A percentile compares a stretch with the other conserved stretches of the same genome.
Conservation (phyloP, 2,888 invertebrate genomes). For the Crepidodera aurea region DNA sequence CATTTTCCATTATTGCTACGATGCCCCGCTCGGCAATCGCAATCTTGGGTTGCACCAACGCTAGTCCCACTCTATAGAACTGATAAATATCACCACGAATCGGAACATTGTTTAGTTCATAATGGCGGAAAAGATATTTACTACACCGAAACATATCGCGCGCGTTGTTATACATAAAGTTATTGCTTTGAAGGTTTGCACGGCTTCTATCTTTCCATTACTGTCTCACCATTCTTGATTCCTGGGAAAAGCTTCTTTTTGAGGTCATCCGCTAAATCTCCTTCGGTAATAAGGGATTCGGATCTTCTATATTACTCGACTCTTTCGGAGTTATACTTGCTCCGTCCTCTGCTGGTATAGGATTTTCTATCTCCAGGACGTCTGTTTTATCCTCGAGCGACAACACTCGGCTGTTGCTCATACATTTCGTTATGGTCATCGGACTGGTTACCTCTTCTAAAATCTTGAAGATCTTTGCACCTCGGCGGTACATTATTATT, state of each 20-base stretch:
- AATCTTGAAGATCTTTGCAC: background rate
- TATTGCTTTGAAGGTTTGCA: conserved; percentile 5
- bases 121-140: background rate
- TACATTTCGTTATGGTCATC: background rate
- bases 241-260: conserved; percentile 52
- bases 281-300: background rate
- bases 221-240: background rate
- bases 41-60: background rate
- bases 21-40: background rate
- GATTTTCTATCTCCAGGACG: background rate
- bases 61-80: conserved; percentile 1
- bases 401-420: background rate
- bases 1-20: background rate
- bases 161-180: background rate
- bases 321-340: background rate
- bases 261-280: background rate
- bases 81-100: background rate
- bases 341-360: background rate
- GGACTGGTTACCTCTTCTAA: background rate
- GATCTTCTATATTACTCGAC: background rate
- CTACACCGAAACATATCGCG: background rate
- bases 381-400: background rate
- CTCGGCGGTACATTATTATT: background rate
- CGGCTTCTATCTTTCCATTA: background rate
- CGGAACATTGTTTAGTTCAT: background rate